Conservation (phyloP, 2,113 vertebrate genomes). For the Dissostichus mawsoni region DNA sequence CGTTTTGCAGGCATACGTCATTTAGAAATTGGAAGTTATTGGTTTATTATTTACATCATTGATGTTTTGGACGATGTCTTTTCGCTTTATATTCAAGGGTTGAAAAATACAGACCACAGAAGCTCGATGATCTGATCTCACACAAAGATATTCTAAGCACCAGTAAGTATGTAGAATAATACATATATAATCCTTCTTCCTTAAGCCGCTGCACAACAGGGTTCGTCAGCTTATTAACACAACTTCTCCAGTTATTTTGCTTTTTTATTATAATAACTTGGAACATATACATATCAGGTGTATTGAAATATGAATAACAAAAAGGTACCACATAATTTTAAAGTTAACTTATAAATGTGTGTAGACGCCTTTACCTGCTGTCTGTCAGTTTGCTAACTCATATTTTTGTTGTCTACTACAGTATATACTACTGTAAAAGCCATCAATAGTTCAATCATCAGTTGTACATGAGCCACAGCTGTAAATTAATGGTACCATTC, state of each 20-base stretch:
- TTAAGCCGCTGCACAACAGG: background rate
- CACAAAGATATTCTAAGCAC: slow-evolving; percentile 94
- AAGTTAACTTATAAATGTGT: background rate
- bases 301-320: background rate
- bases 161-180: slow-evolving; percentile 81
- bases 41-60: background rate
- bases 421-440: background rate
- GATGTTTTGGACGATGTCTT: background rate
- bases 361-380: background rate
- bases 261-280: background rate
- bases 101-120: slow-evolving; percentile 96
- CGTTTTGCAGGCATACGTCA: background rate
- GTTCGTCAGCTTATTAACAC: background rate
- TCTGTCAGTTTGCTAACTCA: background rate
- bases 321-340: too few species aligned
- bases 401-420: background rate
- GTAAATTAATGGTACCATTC: background rate
- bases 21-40: background rate
- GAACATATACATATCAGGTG: background rate
- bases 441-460: background rate
- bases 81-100: slow-evolving; percentile 84
- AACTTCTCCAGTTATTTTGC: background rate
- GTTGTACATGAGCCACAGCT: background rate
- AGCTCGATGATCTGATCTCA: slow-evolving; percentile 92
- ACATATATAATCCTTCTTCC: background rate